phyloP scores from a whole-genome alignment of 2,113 vertebrate genomes.

The Trematocara unimaculatum region DNA sequence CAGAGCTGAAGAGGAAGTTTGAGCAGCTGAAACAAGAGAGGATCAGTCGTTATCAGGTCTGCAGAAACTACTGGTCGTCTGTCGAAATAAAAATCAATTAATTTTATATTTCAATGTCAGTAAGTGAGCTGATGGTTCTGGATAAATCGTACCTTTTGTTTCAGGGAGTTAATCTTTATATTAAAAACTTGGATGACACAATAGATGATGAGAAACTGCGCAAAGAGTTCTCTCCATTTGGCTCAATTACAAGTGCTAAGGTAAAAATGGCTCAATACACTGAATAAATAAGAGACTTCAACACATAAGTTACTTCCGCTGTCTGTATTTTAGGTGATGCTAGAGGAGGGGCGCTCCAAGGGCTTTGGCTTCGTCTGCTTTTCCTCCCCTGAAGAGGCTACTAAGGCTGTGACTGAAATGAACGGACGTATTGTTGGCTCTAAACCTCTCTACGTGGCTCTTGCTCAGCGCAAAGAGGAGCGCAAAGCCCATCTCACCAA shows the following conservation, averaged over 20 bases:
- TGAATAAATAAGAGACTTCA: background rate
- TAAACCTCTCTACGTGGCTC: constrained; percentile 92
- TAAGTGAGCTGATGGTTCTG: background rate
- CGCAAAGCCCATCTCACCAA: constrained; percentile 97
- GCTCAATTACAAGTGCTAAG: constrained; percentile 97
- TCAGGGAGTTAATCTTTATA: constrained; percentile 97
- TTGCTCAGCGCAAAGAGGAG: constrained; percentile 96
- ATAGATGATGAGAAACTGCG: constrained; percentile 97
- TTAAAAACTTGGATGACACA: constrained; percentile 98
- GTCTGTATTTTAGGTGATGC: constrained; percentile 84
- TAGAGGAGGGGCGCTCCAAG: constrained; percentile 96
- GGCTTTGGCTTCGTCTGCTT: constrained; percentile 99
- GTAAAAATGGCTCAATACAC: constrained; percentile 58
- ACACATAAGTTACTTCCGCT: background rate
- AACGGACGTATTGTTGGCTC: constrained; percentile 97
- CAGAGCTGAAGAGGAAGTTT: constrained; percentile 93
- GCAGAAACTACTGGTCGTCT: background rate
- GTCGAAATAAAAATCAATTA: background rate
- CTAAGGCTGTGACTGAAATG: constrained; percentile 98
- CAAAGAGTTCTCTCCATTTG: constrained; percentile 96
- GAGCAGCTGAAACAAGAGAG: constrained; percentile 96
- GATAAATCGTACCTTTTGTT: background rate
- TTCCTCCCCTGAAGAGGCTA: constrained; percentile 97
- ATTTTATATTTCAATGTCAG: background rate
- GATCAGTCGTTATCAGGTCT: constrained; percentile 96